Conservation (phyloP, 2,888 invertebrate species). For the Habrosyne pyritoides region DNA sequence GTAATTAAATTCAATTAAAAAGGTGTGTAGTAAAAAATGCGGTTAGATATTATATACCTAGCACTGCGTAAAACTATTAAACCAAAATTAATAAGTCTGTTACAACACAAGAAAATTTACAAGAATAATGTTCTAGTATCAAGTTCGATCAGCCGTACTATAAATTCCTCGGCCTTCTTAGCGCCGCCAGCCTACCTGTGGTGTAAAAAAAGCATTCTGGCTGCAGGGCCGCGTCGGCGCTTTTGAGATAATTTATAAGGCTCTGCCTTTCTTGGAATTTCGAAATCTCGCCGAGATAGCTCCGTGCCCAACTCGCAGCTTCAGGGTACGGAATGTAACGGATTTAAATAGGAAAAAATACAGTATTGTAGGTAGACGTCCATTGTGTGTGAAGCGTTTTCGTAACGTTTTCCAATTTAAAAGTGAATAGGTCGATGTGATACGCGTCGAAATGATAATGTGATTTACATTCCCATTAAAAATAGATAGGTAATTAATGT, state of each 20-base stretch:
- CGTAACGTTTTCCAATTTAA: conserved; percentile 55
- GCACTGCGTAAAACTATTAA: neutral
- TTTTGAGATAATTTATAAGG: conserved; percentile 84
- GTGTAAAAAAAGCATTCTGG: conserved; percentile 80
- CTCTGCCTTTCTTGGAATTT: conserved; percentile 82
- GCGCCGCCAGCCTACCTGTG: conserved; percentile 80
- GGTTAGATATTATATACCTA: neutral
- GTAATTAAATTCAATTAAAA: too few relatives aligned
- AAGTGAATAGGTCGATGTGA: conserved; percentile 39
- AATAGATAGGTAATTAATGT: neutral
- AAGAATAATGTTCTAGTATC: conserved; percentile 41
- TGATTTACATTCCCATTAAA: neutral
- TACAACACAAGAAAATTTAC: neutral
- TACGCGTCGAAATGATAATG: conserved; percentile 12
- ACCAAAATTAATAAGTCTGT: neutral
- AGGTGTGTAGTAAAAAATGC: too few relatives aligned
- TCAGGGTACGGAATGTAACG: conserved; percentile 80
- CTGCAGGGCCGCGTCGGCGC: conserved; percentile 80
- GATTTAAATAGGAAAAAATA: conserved; percentile 75
- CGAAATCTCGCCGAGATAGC: conserved; percentile 79
- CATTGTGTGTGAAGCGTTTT: conserved; percentile 52
- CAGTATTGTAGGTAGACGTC: conserved; percentile 60
- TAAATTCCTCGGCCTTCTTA: conserved; percentile 80
- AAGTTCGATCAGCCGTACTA: conserved; percentile 47
- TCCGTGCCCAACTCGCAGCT: conserved; percentile 60